A percentile compares a stretch with the other conserved stretches of the same genome.
Evolutionary conservation across 2,797 vertebrate species (phyloP).

Genomic region (Phalloptychus januarius): DNA sequence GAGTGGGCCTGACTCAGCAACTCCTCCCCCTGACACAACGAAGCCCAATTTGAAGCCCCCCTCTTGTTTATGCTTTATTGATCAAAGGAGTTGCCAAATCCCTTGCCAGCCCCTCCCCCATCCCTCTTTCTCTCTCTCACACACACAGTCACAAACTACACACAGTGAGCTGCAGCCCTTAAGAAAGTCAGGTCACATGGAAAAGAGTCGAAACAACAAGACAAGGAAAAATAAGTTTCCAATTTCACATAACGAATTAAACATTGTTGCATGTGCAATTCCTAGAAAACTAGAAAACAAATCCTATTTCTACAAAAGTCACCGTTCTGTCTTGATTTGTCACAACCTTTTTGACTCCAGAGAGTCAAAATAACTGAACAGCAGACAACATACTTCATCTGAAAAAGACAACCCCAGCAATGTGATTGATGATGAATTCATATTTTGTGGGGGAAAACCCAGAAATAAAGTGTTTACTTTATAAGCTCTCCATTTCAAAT

Average conservation of each 20-base stretch:
- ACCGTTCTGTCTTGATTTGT: not conserved
- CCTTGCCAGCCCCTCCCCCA: conserved; percentile 70
- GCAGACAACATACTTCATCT: not conserved
- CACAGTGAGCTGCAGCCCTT: conserved; percentile 81
- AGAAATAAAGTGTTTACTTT: not conserved
- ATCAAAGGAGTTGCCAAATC: conserved; percentile 90
- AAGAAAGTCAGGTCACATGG: conserved; percentile 84
- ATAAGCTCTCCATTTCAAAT: not conserved
- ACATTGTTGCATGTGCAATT: not conserved
- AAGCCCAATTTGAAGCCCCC: conserved; percentile 87
- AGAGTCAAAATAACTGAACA: not conserved
- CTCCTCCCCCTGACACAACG: conserved; percentile 81
- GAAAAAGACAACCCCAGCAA: not conserved
- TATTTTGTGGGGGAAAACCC: not conserved
- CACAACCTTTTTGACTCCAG: not conserved
- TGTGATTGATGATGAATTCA: not conserved
- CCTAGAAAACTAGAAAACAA: not conserved
- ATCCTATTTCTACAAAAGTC: not conserved
- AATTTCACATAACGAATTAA: not conserved
- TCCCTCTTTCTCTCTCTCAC: conserved; percentile 32
- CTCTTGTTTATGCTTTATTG: conserved; percentile 92
- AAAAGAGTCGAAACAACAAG: conserved; percentile 71
- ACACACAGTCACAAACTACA: conserved; percentile 64
- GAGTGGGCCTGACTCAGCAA: conserved; percentile 86
- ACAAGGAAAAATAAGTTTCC: conserved; percentile 54